phyloP scores from a whole-genome alignment of 2,797 vertebrate species.

The Phataginus tricuspis region DNA sequence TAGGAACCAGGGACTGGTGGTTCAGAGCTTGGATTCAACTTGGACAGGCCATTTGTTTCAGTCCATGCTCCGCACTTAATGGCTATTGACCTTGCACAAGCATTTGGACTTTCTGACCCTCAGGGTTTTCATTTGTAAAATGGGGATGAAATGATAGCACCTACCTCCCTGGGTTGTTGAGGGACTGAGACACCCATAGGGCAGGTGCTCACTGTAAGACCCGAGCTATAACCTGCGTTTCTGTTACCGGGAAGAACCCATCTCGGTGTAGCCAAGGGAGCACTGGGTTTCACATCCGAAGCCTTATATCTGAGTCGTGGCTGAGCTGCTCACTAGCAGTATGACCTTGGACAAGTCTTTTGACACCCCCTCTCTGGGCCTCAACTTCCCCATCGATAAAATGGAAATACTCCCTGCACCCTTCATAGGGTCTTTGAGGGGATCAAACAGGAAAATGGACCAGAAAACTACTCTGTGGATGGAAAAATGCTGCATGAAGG shows the following conservation, averaged over 20 bases:
- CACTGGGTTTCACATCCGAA: not conserved
- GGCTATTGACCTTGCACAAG: not conserved
- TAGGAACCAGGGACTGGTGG: not conserved
- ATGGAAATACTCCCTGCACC: not conserved
- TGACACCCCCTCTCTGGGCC: not conserved
- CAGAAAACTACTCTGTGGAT: not conserved
- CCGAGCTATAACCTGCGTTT: not conserved
- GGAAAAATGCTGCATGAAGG: not conserved
- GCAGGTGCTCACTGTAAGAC: not conserved
- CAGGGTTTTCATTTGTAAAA: not conserved
- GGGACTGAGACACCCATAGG: not conserved
- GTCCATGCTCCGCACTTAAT: fast-evolving
- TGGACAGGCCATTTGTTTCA: not conserved
- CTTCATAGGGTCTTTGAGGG: not conserved
- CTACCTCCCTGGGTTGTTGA: not conserved
- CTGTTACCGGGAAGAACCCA: not conserved
- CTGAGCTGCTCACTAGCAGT: too few relatives aligned
- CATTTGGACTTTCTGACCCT: not conserved
- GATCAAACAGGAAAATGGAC: not conserved
- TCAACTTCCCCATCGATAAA: not conserved
- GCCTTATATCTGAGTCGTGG: not conserved
- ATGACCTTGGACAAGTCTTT: not conserved
- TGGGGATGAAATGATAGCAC: not conserved
- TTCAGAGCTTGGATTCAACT: not conserved
- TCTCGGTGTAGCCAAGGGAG: not conserved